These are phyloP conservation scores for Malacoctenus gilli DNA, from an alignment of 2,797 vertebrate species.

Conservation along the genomic window DNA sequence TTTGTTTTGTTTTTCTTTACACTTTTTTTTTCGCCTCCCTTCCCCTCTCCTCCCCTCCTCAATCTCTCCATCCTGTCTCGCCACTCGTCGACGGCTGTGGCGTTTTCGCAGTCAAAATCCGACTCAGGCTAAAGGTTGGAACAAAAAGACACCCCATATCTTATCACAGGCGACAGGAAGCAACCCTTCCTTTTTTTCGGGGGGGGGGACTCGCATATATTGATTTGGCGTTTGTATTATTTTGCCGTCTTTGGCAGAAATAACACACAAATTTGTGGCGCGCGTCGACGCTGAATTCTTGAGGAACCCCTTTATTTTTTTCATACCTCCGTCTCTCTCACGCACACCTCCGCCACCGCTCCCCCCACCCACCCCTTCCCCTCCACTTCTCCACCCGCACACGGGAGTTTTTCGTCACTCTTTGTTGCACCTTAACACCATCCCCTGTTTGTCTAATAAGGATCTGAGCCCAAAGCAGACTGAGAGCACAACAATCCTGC, in stretches of 20 bases:
- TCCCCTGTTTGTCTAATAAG: constrained; percentile 79
- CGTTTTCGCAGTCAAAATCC: too few species aligned
- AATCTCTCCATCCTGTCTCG: constrained; percentile 48
- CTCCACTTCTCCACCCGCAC: constrained; percentile 40
- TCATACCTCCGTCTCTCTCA: constrained; percentile 33
- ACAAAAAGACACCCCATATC: constrained; percentile 62
- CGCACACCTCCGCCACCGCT: neutral
- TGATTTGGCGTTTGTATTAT: constrained; percentile 63
- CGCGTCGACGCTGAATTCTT: constrained; percentile 65
- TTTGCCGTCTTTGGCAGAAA: constrained; percentile 65
- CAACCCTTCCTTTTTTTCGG: constrained; percentile 47
- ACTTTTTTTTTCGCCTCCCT: too few species aligned
- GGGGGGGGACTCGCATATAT: constrained; percentile 37
- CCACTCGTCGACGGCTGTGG: too few species aligned
- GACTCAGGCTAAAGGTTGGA: too few species aligned
- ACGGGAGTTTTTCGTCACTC: constrained; percentile 68
- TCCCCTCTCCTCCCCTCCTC: constrained; percentile 12
- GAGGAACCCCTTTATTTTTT: constrained; percentile 45
- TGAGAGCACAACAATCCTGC: constrained; percentile 75
- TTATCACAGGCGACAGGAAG: constrained; percentile 62
- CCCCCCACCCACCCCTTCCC: neutral
- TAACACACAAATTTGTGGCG: constrained; percentile 59
- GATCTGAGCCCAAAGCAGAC: constrained; percentile 77
- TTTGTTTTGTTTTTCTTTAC: too few species aligned
- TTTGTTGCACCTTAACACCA: constrained; percentile 77